phyloP scores from a whole-genome alignment of 2,797 vertebrate species.

The Sebastes paucispinis region DNA sequence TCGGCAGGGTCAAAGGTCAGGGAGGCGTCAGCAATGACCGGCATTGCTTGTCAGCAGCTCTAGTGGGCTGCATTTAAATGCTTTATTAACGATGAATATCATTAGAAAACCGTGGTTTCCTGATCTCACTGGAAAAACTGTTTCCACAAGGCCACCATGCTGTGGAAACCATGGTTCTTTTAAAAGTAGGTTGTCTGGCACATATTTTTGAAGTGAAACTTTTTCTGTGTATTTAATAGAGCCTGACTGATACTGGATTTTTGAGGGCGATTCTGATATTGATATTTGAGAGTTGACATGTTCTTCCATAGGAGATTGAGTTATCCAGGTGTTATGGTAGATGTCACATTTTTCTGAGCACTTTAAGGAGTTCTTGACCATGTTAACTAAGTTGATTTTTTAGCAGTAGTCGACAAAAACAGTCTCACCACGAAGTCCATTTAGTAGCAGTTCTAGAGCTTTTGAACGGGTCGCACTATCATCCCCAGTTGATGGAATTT shows the following conservation, averaged over 20 bases:
- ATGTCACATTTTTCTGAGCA: not conserved
- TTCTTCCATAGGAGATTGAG: not conserved
- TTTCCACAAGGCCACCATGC: constrained; percentile 29
- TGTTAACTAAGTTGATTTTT: not conserved
- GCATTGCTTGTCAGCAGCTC: constrained; percentile 60
- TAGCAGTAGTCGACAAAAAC: not conserved
- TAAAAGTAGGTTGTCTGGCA: constrained; percentile 8
- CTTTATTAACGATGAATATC: constrained; percentile 6
- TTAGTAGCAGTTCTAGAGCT: not conserved
- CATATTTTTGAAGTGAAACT: constrained; percentile 1
- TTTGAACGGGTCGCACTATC: not conserved
- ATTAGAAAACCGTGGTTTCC: constrained; percentile 29
- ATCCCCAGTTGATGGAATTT: not conserved
- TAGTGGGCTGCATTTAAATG: constrained; percentile 3
- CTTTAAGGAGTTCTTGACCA: not conserved
- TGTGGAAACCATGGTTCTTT: constrained; percentile 25
- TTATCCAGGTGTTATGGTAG: not conserved
- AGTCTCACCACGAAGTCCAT: not conserved
- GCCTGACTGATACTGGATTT: not conserved
- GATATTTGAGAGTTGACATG: not conserved
- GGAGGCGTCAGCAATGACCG: constrained; percentile 38
- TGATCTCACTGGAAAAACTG: constrained; percentile 41
- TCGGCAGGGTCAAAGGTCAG: constrained; percentile 49
- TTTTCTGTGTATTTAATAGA: not conserved
- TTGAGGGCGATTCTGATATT: not conserved